These are phyloP conservation scores for Gambusia yucatana DNA, from an alignment of 2,797 vertebrate genomes.

Conservation along the genomic window DNA sequence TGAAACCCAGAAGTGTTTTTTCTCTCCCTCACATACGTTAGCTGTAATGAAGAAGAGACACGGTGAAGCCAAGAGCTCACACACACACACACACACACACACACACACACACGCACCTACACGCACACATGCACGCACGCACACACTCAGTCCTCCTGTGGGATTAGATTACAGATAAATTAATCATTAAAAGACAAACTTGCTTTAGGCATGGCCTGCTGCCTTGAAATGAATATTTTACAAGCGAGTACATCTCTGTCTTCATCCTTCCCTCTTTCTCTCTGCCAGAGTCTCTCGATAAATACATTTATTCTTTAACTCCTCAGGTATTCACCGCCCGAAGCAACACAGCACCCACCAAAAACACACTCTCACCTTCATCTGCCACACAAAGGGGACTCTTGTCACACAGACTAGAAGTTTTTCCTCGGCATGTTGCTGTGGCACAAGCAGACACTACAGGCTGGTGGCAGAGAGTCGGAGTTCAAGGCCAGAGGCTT, in stretches of 20 bases:
- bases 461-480: background rate
- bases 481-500: background rate
- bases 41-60: background rate
- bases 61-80: constrained; percentile 1
- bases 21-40: background rate
- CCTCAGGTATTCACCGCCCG: background rate
- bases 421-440: constrained; percentile 13
- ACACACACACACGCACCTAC: background rate
- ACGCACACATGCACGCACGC: background rate
- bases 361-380: constrained; percentile 6
- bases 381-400: background rate
- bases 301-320: constrained; percentile 21
- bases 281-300: constrained; percentile 15
- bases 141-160: constrained; percentile 18
- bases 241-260: constrained; percentile 25
- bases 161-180: constrained; percentile 49
- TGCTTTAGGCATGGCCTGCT: constrained; percentile 47
- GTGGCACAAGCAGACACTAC: background rate
- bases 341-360: constrained; percentile 9
- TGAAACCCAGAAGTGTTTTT: background rate
- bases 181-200: constrained; percentile 53
- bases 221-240: constrained; percentile 52
- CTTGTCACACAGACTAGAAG: background rate
- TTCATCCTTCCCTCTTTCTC: constrained; percentile 7
- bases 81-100: background rate